Evolutionary conservation across 92 coral and sea anemone genomes (phyloP), one percentile per base, ranked within the genome.

Genomic region (Paragorgia papillata): DNA sequence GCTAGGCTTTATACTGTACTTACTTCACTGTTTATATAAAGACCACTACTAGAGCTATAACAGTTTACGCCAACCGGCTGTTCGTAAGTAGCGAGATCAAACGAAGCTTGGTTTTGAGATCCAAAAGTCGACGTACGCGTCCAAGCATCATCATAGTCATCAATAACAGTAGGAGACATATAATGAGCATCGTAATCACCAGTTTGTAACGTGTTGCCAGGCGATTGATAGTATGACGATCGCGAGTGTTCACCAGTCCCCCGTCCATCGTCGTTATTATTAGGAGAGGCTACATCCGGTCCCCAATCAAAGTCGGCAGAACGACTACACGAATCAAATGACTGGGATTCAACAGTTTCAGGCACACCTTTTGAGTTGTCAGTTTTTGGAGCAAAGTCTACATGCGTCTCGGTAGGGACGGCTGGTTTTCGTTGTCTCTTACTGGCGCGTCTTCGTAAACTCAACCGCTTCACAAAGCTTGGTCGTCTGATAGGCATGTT

Each of bases 321-420:
- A 20, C 64, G 64, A 68, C 75, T 68, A 30, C 27, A 68, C 25
- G 75, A 49, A 68, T 68, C 56, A 68, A 8, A 68, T 8, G 75
- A 68, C 22, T 26, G 10, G 9, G 75, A 44, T 9, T 68, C 59
- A 7, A 15, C 14, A 46, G 15, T n/a, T 46, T 46, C 53, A 46
- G n/a, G 15, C 2, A n/a, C 7, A 7, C 53, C 2, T n/a, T 46
- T 9, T 46, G 2, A 2, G 2, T 7, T 46, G 2, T 15, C 53
- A 6, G 14, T 46, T 46, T 46, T 7, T 2, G 14, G 2, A 2
- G 14, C 53, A 15, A 7, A 7, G 53, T 46, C 53, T 15, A 46
- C 53, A 2, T 15, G 14, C 7, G n/a, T 46, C 53, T 25, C 18
- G 48, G 22, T 20, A 30, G 17, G 32, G 31, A 13, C 25, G 6